Percentiles rank a stretch among this genome's conserved stretches.
These are phyloP conservation scores for Scomber japonicus DNA, from an alignment of 2,113 vertebrate species.

Conservation along the genomic window DNA sequence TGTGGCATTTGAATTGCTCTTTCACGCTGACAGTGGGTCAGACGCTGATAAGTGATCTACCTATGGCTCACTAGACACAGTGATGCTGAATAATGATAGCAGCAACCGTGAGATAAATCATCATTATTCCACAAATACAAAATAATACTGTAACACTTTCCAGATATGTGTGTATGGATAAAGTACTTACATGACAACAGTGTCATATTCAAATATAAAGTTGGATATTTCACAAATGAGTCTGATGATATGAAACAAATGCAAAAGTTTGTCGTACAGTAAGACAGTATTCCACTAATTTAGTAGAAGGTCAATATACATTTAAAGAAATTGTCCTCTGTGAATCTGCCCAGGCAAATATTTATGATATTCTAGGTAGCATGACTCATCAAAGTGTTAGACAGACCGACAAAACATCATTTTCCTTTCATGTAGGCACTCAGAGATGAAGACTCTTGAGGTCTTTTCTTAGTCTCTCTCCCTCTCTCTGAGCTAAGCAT, in stretches of 20 bases:
- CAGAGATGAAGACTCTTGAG: not conserved
- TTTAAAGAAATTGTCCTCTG: too few relatives aligned
- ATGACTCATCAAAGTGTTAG: not conserved
- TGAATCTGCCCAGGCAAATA: too few relatives aligned
- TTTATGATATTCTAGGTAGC: too few relatives aligned
- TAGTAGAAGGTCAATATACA: too few relatives aligned
- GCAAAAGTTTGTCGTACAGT: not conserved
- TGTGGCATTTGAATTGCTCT: constrained; percentile 62
- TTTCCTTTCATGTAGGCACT: not conserved
- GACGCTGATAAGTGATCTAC: constrained; percentile 66
- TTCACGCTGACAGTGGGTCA: constrained; percentile 57
- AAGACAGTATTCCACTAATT: too few relatives aligned
- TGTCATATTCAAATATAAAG: constrained; percentile 9
- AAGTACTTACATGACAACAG: not conserved
- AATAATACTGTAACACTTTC: not conserved
- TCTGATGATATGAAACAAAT: not conserved
- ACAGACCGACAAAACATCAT: not conserved
- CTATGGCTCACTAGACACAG: constrained; percentile 46
- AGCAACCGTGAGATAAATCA: constrained; percentile 39
- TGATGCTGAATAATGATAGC: constrained; percentile 54
- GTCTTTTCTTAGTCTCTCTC: not conserved
- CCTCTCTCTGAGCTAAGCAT: not conserved
- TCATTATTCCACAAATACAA: constrained; percentile 18
- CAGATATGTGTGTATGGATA: not conserved
- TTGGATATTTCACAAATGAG: not conserved